Percentiles rank a stretch among this genome's conserved stretches.
These are phyloP conservation scores for Athetis lepigone DNA, from an alignment of 2,888 invertebrate genomes.

Conservation along the genomic window DNA sequence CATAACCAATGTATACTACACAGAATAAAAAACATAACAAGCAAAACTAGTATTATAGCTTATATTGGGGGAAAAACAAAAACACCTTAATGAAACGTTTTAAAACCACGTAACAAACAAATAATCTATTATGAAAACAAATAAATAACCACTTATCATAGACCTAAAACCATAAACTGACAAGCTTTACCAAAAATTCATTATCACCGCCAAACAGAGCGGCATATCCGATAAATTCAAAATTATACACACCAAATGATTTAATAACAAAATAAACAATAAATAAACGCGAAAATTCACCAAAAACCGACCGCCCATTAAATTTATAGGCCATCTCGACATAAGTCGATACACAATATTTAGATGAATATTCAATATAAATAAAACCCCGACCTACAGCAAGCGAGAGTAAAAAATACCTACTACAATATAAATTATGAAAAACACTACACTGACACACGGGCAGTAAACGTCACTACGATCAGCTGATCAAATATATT, in stretches of 20 bases:
- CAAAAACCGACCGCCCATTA: conserved; percentile 66
- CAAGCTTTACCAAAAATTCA: conserved; percentile 45
- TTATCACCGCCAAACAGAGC: conserved; percentile 57
- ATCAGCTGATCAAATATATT: conserved; percentile 91
- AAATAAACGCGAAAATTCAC: conserved; percentile 69
- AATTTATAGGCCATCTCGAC: conserved; percentile 67
- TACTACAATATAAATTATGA: conserved; percentile 89
- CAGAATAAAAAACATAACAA: not conserved
- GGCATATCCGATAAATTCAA: conserved; percentile 59
- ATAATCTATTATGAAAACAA: conserved; percentile 14
- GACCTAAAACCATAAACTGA: conserved; percentile 39
- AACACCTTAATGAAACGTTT: not conserved
- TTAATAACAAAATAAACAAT: conserved; percentile 70
- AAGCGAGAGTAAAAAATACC: conserved; percentile 81
- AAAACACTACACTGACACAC: conserved; percentile 86
- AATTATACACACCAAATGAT: conserved; percentile 62
- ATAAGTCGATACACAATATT: conserved; percentile 67
- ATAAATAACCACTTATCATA: conserved; percentile 42
- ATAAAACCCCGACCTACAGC: conserved; percentile 87
- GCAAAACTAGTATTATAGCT: not conserved
- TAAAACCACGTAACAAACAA: not conserved
- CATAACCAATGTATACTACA: not conserved
- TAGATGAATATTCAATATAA: conserved; percentile 86
- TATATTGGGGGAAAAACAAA: no score
- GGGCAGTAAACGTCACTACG: conserved; percentile 89